A percentile compares a stretch with the other conserved stretches of the same genome.
Conservation (phyloP, 2,888 invertebrate species). For the Coenonympha glycerion region DNA sequence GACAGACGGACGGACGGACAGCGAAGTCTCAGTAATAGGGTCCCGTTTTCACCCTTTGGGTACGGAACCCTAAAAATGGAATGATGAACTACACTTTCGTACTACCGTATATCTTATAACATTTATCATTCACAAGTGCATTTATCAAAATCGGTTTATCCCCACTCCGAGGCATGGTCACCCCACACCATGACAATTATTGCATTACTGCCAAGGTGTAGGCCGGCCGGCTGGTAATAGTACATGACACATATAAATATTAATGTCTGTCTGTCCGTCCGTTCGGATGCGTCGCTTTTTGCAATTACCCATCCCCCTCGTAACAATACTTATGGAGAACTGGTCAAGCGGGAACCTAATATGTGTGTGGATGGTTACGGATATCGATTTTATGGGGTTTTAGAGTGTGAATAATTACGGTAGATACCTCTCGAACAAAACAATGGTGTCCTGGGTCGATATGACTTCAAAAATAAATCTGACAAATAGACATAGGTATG, state of each 20-base stretch:
- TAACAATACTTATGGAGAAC: slow-evolving; percentile 8
- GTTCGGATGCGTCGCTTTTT: slow-evolving; percentile 35
- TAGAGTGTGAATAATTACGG: not conserved
- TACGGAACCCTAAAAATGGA: no score
- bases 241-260: slow-evolving; percentile 48
- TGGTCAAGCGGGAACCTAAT: slow-evolving; percentile 25
- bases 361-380: slow-evolving; percentile 19
- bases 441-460: no score
- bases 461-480: no score
- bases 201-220: slow-evolving; percentile 34
- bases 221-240: slow-evolving; percentile 42
- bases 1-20: no score
- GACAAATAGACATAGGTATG: no score
- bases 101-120: no score
- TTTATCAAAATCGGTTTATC: not conserved
- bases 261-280: slow-evolving; percentile 43
- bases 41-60: no score
- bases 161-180: not conserved
- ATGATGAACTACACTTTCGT: no score
- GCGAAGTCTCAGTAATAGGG: no score
- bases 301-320: slow-evolving; percentile 30
- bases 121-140: not conserved
- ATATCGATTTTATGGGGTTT: not conserved
- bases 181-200: slow-evolving; percentile 29
- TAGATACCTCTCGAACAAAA: no score